These are phyloP conservation scores for Artemia franciscana DNA, from an alignment of 1,140 invertebrate genomes.

Conservation along the genomic window DNA sequence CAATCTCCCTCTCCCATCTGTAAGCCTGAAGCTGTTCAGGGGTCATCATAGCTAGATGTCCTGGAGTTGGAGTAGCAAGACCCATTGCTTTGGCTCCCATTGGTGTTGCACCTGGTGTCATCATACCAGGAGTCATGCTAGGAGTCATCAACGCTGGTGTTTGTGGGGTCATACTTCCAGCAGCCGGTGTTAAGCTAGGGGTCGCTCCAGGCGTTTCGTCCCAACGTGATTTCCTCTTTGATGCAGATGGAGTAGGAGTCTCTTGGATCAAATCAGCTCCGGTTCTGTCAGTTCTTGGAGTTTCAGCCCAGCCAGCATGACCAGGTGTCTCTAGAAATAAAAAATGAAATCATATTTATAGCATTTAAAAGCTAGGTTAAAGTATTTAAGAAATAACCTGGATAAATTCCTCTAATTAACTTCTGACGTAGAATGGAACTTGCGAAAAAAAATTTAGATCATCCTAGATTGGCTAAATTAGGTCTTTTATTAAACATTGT, in stretches of 20 bases:
- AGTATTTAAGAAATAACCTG: too few species aligned
- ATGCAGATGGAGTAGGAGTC: slow-evolving; percentile 72
- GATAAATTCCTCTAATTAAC: too few species aligned
- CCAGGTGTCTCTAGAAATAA: slow-evolving; percentile 58
- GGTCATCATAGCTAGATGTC: slow-evolving; percentile 86
- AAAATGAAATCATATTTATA: too few species aligned
- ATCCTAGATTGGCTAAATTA: too few species aligned
- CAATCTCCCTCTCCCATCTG: slow-evolving; percentile 96
- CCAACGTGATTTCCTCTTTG: slow-evolving; percentile 77
- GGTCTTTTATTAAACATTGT: too few species aligned
- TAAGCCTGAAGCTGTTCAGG: slow-evolving; percentile 95
- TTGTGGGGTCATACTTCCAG: slow-evolving; percentile 27
- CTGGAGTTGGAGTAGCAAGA: slow-evolving; percentile 86
- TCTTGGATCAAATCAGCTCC: slow-evolving; percentile 58
- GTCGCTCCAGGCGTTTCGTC: slow-evolving; percentile 63
- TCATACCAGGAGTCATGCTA: slow-evolving; percentile 31
- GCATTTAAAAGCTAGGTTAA: too few species aligned
- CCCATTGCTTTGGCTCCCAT: slow-evolving; percentile 90
- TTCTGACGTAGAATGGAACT: too few species aligned
- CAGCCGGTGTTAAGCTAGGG: slow-evolving; percentile 39
- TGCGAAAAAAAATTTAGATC: too few species aligned
- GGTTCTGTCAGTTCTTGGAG: slow-evolving; percentile 67
- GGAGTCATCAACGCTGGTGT: slow-evolving; percentile 17
- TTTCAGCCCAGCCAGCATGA: slow-evolving; percentile 93
- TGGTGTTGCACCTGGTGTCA: slow-evolving; percentile 62